phyloP scores from a whole-genome alignment of 2,888 invertebrate species.

The Eucera pruinosa region DNA sequence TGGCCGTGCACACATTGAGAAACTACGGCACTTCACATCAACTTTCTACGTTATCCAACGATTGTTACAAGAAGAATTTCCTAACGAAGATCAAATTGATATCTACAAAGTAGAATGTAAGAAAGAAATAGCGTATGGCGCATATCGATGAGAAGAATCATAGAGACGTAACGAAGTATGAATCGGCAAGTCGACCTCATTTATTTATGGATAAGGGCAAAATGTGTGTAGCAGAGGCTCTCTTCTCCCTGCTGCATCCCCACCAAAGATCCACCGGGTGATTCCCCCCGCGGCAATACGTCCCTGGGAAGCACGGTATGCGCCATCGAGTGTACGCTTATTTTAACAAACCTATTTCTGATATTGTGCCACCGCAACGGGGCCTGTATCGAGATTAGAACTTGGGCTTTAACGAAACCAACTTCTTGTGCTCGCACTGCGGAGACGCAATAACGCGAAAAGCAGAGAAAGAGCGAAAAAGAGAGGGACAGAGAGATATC shows the following conservation, averaged over 20 bases:
- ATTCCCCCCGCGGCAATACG: constrained; percentile 61
- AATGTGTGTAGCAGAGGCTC: constrained; percentile 48
- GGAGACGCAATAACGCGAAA: constrained; percentile 48
- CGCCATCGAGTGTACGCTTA: constrained; percentile 76
- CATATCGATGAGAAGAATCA: not conserved
- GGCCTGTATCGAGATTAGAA: constrained; percentile 75
- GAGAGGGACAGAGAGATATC: not conserved
- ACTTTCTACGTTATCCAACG: not conserved
- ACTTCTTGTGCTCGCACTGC: constrained; percentile 26
- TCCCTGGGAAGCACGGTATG: constrained; percentile 70
- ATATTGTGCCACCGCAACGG: constrained; percentile 75
- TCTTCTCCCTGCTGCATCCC: constrained; percentile 60
- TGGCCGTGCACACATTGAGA: constrained; percentile 40
- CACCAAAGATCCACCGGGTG: constrained; percentile 49
- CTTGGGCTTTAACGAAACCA: constrained; percentile 71
- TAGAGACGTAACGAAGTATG: constrained; percentile 31
- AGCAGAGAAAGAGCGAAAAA: not conserved
- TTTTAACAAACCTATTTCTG: constrained; percentile 79
- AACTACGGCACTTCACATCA: constrained; percentile 42
- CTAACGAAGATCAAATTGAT: not conserved
- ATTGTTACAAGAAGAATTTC: not conserved
- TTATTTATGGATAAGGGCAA: constrained; percentile 68
- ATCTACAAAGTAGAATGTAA: too few species aligned
- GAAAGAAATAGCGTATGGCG: not conserved
- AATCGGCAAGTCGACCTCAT: constrained; percentile 62